Percentiles rank a stretch among this genome's conserved stretches.
Conservation (phyloP, 2,113 vertebrate genomes). For the Sylvia atricapilla region DNA sequence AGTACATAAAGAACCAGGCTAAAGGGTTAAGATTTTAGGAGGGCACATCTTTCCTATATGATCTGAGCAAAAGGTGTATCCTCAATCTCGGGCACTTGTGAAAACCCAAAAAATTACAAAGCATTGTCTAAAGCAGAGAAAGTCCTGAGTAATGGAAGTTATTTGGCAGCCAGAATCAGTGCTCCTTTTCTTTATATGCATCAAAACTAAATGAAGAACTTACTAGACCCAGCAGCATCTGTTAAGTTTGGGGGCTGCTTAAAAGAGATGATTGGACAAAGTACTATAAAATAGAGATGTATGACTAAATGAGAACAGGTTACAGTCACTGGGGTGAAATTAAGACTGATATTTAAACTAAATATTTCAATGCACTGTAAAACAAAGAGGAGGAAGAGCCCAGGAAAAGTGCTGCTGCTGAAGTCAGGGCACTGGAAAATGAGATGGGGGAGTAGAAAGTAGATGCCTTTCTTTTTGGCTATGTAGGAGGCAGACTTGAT, state of each 20-base stretch:
- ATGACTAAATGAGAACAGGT: not conserved
- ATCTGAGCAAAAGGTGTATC: not conserved
- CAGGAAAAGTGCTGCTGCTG: not conserved
- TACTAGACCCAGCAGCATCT: not conserved
- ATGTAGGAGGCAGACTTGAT: not conserved
- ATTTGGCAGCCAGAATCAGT: not conserved
- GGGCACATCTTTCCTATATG: not conserved
- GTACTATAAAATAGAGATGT: not conserved
- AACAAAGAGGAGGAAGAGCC: not conserved
- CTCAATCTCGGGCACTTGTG: not conserved
- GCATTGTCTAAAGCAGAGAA: not conserved
- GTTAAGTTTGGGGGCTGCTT: not conserved
- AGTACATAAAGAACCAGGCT: not conserved
- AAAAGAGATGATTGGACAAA: not conserved
- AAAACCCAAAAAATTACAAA: not conserved
- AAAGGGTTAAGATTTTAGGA: not conserved
- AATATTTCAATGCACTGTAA: not conserved
- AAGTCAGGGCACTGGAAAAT: not conserved
- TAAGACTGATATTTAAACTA: not conserved
- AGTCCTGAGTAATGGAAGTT: not conserved
- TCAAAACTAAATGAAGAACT: not conserved
- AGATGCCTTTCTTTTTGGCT: not conserved
- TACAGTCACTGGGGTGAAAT: not conserved
- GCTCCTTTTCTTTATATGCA: not conserved
- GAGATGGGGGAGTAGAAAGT: fast-evolving